Percentiles rank a stretch among this genome's conserved stretches.
These are phyloP conservation scores for Melierax canorus DNA, from an alignment of 2,113 vertebrate species.

Conservation along the genomic window DNA sequence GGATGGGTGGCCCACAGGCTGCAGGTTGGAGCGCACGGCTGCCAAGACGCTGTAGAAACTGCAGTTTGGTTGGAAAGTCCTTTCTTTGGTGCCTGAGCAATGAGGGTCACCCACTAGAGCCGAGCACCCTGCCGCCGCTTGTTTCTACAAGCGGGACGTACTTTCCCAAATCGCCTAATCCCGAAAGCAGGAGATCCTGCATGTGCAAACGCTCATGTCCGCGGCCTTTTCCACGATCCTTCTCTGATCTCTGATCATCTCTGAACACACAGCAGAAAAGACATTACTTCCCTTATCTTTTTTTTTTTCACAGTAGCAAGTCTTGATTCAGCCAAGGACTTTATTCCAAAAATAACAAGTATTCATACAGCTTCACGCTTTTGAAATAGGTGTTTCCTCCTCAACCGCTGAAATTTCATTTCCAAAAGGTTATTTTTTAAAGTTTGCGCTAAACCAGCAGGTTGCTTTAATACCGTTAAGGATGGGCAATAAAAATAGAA, in stretches of 20 bases:
- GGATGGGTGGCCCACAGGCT: not conserved
- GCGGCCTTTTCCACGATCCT: fast-evolving
- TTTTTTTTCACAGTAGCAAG: not conserved
- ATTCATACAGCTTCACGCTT: not conserved
- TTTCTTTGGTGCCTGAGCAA: not conserved
- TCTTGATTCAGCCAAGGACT: not conserved
- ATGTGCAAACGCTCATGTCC: not conserved
- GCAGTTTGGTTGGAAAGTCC: not conserved
- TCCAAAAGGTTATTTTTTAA: not conserved
- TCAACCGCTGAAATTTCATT: not conserved
- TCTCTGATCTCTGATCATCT: not conserved
- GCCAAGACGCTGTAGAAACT: not conserved
- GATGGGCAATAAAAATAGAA: not conserved
- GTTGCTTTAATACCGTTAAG: not conserved
- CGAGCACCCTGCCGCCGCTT: not conserved
- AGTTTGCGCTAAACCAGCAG: not conserved
- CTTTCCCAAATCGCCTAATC: not conserved
- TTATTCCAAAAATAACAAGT: not conserved
- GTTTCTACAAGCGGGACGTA: not conserved
- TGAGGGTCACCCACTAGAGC: fast-evolving
- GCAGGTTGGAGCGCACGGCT: not conserved
- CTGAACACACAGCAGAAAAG: not conserved
- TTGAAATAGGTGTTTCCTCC: not conserved
- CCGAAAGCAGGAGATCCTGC: not conserved
- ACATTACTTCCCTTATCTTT: too few relatives aligned